Evolutionary conservation across 35 echinoderm and acorn worm species (phyloP).

Genomic region (Lytechinus pictus): DNA sequence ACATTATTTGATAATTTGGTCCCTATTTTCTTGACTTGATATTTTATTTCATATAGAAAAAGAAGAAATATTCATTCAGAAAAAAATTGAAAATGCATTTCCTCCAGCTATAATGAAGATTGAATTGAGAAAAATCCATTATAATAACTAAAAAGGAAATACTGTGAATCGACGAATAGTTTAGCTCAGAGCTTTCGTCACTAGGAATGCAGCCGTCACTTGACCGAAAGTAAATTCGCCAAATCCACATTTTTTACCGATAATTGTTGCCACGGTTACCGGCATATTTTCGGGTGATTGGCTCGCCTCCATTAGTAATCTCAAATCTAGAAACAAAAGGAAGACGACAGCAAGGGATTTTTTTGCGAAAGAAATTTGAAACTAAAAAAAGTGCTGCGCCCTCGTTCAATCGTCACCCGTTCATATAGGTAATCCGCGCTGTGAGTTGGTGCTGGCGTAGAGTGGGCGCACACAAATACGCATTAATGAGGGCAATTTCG

Average conservation of each 20-base stretch:
- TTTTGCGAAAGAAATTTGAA: not conserved
- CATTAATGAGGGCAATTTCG: not conserved
- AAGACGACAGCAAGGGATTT: not conserved
- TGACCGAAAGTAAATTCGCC: not conserved
- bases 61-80: not conserved
- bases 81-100: no score
- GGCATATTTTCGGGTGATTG: not conserved
- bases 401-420: not conserved
- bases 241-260: not conserved
- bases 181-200: no score
- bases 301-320: not conserved
- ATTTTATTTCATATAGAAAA: not conserved
- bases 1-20: not conserved
- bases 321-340: constrained; percentile 13
- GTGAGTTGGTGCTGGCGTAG: not conserved
- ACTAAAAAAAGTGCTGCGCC: not conserved
- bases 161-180: no score
- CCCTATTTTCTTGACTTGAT: not conserved
- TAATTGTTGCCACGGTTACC: not conserved
- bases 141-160: no score
- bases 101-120: no score
- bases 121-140: no score
- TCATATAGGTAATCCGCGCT: not conserved
- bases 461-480: not conserved
- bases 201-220: not conserved